A percentile compares a stretch with the other conserved stretches of the same genome.
Conservation (phyloP, 1,140 invertebrate species). For the Euura lappo region DNA sequence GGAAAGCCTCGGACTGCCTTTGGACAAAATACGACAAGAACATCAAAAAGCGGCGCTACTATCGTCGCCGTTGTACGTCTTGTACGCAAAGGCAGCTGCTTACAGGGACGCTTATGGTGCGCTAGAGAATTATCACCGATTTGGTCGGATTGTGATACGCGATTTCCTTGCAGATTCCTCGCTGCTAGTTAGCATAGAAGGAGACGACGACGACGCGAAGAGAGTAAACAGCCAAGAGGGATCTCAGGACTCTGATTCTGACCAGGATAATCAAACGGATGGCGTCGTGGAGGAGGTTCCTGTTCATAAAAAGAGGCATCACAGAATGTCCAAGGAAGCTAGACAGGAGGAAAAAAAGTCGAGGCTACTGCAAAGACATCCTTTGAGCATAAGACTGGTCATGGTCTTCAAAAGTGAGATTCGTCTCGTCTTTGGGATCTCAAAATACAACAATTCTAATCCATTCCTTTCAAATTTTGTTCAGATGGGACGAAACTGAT, state of each 20-base stretch:
- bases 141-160: conserved; percentile 18
- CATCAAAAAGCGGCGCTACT: conserved; percentile 78
- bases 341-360: conserved; percentile 71
- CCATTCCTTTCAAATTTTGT: conserved; percentile 29
- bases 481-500: conserved; percentile 64
- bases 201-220: conserved; percentile 83
- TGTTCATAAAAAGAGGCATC: conserved; percentile 68
- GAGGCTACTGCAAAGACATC: conserved; percentile 76
- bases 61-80: conserved; percentile 83
- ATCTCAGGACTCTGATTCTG: conserved; percentile 69
- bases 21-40: conserved; percentile 78
- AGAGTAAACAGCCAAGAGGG: conserved; percentile 67
- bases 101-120: conserved; percentile 80
- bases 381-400: conserved; percentile 70
- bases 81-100: conserved; percentile 86
- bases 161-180: conserved; percentile 52
- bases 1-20: conserved; percentile 83
- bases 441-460: neutral
- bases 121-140: conserved; percentile 38
- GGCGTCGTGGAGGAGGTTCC: conserved; percentile 59
- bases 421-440: neutral
- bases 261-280: conserved; percentile 64
- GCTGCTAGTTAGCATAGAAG: conserved; percentile 69
- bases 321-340: conserved; percentile 64
- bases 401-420: conserved; percentile 63